phyloP scores from a whole-genome alignment of 2,113 vertebrate genomes.

The Paratilapia polleni region DNA sequence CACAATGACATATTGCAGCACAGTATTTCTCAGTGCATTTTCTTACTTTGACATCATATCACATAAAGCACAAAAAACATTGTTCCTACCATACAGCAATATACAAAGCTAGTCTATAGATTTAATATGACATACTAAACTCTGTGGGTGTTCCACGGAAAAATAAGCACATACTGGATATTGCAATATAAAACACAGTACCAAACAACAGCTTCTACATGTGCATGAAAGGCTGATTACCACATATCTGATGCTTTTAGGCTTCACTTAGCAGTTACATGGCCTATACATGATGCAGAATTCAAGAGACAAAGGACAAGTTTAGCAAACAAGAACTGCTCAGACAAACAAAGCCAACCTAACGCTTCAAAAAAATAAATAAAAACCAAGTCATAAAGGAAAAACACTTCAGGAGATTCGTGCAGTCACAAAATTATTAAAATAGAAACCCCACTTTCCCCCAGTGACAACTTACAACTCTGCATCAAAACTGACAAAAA shows the following conservation, averaged over 20 bases:
- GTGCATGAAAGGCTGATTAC: slow-evolving; percentile 62
- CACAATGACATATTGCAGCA: slow-evolving; percentile 62
- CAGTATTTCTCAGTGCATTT: slow-evolving; percentile 69
- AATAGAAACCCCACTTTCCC: neutral
- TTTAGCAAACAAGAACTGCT: slow-evolving; percentile 43
- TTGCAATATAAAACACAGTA: slow-evolving; percentile 53
- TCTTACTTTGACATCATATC: slow-evolving; percentile 73
- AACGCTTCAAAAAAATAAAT: slow-evolving; percentile 8
- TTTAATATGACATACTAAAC: slow-evolving; percentile 47
- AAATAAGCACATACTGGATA: slow-evolving; percentile 59
- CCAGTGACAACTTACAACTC: neutral
- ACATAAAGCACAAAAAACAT: slow-evolving; percentile 69
- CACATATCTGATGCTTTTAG: slow-evolving; percentile 53
- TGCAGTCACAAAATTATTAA: slow-evolving; percentile 49
- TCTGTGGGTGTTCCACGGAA: slow-evolving; percentile 48
- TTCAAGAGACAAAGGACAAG: slow-evolving; percentile 40
- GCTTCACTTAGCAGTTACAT: slow-evolving; percentile 47
- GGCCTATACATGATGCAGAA: slow-evolving; percentile 38
- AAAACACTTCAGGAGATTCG: slow-evolving; percentile 38
- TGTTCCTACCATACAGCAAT: slow-evolving; percentile 58
- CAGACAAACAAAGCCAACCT: slow-evolving; percentile 24
- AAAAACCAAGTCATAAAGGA: neutral
- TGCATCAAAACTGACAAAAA: neutral
- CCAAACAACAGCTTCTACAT: slow-evolving; percentile 58
- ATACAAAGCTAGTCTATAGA: slow-evolving; percentile 66